These are phyloP conservation scores for Aegithalos caudatus DNA, from an alignment of 2,113 vertebrate species.

Conservation along the genomic window DNA sequence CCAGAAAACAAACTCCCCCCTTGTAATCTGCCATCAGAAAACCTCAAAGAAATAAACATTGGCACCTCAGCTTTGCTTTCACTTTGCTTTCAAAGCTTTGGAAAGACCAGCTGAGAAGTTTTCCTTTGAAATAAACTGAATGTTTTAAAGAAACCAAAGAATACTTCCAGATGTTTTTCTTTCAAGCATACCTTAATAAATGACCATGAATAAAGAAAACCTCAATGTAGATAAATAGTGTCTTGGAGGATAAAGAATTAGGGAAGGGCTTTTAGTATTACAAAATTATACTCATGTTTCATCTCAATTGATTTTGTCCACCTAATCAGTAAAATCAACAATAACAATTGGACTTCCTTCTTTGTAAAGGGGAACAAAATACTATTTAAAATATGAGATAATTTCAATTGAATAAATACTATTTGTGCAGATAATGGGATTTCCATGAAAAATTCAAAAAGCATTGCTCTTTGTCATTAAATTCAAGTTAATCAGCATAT, in stretches of 20 bases:
- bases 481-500: not conserved
- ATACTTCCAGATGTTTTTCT: not conserved
- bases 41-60: not conserved
- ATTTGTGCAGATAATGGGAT: not conserved
- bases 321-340: not conserved
- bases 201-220: not conserved
- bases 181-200: not conserved
- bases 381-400: not conserved
- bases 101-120: not conserved
- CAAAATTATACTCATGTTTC: not conserved
- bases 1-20: not conserved
- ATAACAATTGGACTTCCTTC: not conserved
- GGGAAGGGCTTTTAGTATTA: not conserved
- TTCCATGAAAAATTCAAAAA: not conserved
- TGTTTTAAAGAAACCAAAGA: not conserved
- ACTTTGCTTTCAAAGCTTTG: not conserved
- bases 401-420: not conserved
- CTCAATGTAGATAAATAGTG: not conserved
- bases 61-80: not conserved
- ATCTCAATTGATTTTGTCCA: not conserved
- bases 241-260: not conserved
- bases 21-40: not conserved
- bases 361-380: not conserved
- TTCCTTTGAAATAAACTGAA: not conserved
- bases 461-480: not conserved